These are phyloP conservation scores for Helarctos malayanus DNA, from an alignment of 2,797 vertebrate species.

Conservation along the genomic window DNA sequence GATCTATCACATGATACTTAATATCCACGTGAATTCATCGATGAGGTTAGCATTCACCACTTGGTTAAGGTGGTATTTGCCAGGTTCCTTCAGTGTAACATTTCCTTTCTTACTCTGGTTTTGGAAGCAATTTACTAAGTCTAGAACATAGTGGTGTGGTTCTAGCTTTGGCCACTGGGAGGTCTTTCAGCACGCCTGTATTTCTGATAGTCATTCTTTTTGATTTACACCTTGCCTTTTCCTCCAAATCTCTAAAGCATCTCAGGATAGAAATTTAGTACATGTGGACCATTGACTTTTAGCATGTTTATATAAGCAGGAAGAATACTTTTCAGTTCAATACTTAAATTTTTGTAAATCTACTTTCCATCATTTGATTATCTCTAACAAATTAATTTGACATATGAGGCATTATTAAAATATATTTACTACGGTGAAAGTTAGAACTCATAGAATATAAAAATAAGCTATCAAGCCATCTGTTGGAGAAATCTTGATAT, in stretches of 20 bases:
- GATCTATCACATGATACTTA: background rate
- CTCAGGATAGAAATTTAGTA: background rate
- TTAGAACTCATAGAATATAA: slow-evolving; percentile 62
- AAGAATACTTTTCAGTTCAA: background rate
- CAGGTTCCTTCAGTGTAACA: background rate
- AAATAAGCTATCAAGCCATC: slow-evolving; percentile 78
- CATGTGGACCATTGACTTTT: background rate
- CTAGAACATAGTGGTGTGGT: background rate
- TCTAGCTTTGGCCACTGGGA: background rate
- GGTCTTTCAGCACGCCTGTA: background rate
- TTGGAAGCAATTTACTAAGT: background rate
- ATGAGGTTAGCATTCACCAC: background rate
- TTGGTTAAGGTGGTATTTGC: background rate
- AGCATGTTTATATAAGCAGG: background rate
- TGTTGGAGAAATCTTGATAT: slow-evolving; percentile 69
- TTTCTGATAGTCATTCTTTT: background rate
- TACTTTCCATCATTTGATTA: slow-evolving; percentile 49
- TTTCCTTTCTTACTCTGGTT: background rate
- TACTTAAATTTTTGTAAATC: slow-evolving; percentile 53
- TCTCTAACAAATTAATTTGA: slow-evolving; percentile 68
- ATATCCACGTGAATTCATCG: background rate
- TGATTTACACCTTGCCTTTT: background rate
- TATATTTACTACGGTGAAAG: slow-evolving; percentile 56
- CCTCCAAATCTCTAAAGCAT: background rate
- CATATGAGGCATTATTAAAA: slow-evolving; percentile 65